A percentile compares a stretch with the other conserved stretches of the same genome.
phyloP scores from a whole-genome alignment of 2,888 invertebrate genomes.

The Phengaris alcon region DNA sequence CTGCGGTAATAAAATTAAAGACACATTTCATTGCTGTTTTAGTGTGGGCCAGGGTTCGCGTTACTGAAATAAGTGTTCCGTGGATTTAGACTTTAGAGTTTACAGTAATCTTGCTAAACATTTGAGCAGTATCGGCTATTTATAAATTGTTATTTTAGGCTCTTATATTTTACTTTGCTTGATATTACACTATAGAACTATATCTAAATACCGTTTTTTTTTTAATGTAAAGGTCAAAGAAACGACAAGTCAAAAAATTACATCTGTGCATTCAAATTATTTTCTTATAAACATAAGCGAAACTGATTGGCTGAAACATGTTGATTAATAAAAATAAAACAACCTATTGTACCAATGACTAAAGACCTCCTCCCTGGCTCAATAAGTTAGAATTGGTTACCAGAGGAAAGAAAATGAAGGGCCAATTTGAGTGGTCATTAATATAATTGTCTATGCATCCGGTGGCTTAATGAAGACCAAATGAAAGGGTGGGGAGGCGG shows the following conservation, averaged over 20 bases:
- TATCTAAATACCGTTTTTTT: no score
- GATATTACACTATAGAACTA: background rate
- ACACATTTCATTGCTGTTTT: slow-evolving; percentile 35
- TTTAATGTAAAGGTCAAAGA: background rate
- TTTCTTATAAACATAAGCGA: slow-evolving; percentile 25
- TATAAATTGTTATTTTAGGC: slow-evolving; percentile 5
- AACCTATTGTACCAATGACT: slow-evolving; percentile 37
- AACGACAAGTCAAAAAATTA: background rate
- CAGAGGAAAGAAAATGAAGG: slow-evolving; percentile 51
- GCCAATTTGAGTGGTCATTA: slow-evolving; percentile 62
- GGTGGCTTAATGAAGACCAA: slow-evolving; percentile 72
- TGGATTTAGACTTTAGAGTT: slow-evolving; percentile 6
- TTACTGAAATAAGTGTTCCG: background rate
- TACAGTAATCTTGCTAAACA: slow-evolving; percentile 22
- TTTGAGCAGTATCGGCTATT: slow-evolving; percentile 1
- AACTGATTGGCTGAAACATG: slow-evolving; percentile 33
- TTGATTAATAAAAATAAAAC: slow-evolving; percentile 25
- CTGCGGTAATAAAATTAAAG: slow-evolving; percentile 39
- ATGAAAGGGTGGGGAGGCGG: slow-evolving; percentile 63
- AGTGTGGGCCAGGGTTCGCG: slow-evolving; percentile 14
- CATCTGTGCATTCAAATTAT: slow-evolving; percentile 1
- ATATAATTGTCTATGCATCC: slow-evolving; percentile 69
- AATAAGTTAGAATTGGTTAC: slow-evolving; percentile 30
- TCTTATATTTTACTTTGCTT: background rate
- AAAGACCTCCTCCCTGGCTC: slow-evolving; percentile 37